A percentile compares a stretch with the other conserved stretches of the same genome.
Evolutionary conservation across 92 coral and sea anemone species (phyloP).

Genomic region (Palythoa heliodiscus): DNA sequence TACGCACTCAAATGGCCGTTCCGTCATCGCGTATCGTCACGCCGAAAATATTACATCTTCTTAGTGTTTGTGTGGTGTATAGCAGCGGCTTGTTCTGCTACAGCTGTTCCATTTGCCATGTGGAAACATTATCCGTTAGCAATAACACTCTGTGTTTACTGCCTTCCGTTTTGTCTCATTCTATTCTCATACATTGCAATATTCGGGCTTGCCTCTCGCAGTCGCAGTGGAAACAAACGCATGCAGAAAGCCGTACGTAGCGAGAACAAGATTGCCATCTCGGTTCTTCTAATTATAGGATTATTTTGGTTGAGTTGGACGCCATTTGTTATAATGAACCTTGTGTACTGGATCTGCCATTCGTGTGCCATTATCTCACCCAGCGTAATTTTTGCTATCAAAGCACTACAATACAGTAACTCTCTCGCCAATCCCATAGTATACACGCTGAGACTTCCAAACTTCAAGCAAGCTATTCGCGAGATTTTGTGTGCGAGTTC

Average conservation of each 20-base stretch:
- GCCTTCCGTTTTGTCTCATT: slow-evolving; percentile 53
- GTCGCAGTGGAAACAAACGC: slow-evolving; percentile 40
- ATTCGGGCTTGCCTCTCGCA: slow-evolving; percentile 57
- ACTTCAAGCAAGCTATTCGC: slow-evolving; percentile 53
- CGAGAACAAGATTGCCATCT: slow-evolving; percentile 61
- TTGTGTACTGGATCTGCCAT: slow-evolving; percentile 65
- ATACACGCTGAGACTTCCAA: slow-evolving; percentile 59
- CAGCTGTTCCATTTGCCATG: slow-evolving; percentile 51
- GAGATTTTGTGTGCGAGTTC: slow-evolving; percentile 21
- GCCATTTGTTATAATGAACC: slow-evolving; percentile 62
- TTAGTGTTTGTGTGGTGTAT: slow-evolving; percentile 52
- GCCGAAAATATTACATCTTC: slow-evolving; percentile 43
- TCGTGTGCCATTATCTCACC: slow-evolving; percentile 55
- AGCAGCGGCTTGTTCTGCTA: slow-evolving; percentile 43
- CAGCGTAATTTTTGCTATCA: slow-evolving; percentile 53
- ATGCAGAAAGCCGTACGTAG: slow-evolving; percentile 35
- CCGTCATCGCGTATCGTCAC: slow-evolving; percentile 59
- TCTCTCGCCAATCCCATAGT: slow-evolving; percentile 62
- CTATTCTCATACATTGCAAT: slow-evolving; percentile 54
- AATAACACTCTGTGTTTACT: slow-evolving; percentile 45
- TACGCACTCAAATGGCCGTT: slow-evolving; percentile 69
- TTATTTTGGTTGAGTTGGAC: slow-evolving; percentile 60
- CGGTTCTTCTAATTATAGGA: slow-evolving; percentile 57
- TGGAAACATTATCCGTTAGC: slow-evolving; percentile 57
- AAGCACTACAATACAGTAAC: slow-evolving; percentile 62